A percentile compares a stretch with the other conserved stretches of the same genome.
Evolutionary conservation across 92 coral and sea anemone species (phyloP).

Genomic region (Muricea muricata): DNA sequence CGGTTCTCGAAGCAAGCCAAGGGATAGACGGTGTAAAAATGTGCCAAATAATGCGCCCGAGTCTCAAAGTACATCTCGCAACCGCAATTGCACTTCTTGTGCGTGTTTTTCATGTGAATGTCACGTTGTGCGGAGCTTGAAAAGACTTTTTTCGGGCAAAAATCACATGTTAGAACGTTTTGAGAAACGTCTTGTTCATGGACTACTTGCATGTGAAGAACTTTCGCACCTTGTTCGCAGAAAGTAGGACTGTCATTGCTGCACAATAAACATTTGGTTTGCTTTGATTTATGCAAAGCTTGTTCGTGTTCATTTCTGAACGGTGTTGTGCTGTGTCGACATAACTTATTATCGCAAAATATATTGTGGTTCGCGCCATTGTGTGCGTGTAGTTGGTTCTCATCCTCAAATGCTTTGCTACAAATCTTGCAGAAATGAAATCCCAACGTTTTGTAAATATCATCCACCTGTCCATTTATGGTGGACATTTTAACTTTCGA

Average conservation of each 20-base stretch:
- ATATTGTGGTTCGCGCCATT: slow-evolving; percentile 62
- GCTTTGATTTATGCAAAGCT: slow-evolving; percentile 64
- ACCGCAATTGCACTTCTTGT: slow-evolving; percentile 98
- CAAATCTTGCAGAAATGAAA: slow-evolving; percentile 73
- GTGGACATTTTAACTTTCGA: slow-evolving; percentile 61
- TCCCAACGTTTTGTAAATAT: slow-evolving; percentile 66
- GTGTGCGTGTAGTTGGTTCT: slow-evolving; percentile 63
- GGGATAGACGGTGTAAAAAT: slow-evolving; percentile 89
- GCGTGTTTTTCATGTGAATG: slow-evolving; percentile 91
- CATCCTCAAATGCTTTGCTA: slow-evolving; percentile 71
- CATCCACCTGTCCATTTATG: slow-evolving; percentile 74
- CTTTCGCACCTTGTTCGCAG: slow-evolving; percentile 49
- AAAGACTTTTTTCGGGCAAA: slow-evolving; percentile 87
- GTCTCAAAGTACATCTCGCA: slow-evolving; percentile 85
- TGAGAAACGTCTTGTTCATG: slow-evolving; percentile 48
- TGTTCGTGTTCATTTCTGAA: slow-evolving; percentile 72
- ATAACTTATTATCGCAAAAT: slow-evolving; percentile 78
- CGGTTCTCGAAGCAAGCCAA: slow-evolving; percentile 95
- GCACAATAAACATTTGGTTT: slow-evolving; percentile 73
- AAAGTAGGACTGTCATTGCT: slow-evolving; percentile 51
- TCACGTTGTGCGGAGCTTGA: slow-evolving; percentile 79
- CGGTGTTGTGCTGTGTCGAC: slow-evolving; percentile 62
- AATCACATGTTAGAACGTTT: slow-evolving; percentile 65
- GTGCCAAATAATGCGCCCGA: slow-evolving; percentile 82
- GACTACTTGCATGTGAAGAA: slow-evolving; percentile 62